A percentile compares a stretch with the other conserved stretches of the same genome.
Evolutionary conservation across 35 echinoderm and acorn worm species (phyloP).

Genomic region (Heliocidaris erythrogramma): DNA sequence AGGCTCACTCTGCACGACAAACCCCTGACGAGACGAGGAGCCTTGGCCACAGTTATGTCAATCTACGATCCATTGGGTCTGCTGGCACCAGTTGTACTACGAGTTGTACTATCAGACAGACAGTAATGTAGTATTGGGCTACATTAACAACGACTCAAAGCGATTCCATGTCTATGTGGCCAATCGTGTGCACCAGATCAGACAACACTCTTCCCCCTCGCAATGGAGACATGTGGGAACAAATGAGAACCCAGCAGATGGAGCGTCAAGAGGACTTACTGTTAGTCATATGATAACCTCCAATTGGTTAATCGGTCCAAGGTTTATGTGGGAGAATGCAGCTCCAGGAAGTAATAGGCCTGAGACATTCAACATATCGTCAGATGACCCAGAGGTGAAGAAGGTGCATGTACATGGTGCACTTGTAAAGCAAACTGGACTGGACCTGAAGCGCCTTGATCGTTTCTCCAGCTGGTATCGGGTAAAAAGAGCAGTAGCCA

Average conservation of each 20-base stretch:
- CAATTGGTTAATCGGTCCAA: slow-evolving; percentile 47
- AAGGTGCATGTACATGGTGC: neutral
- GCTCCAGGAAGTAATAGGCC: neutral
- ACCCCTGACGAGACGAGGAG: slow-evolving; percentile 63
- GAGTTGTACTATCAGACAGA: slow-evolving; percentile 69
- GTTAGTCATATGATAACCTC: neutral
- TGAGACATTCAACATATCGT: neutral
- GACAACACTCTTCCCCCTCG: slow-evolving; percentile 15
- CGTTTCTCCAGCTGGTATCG: slow-evolving; percentile 50
- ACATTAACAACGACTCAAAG: slow-evolving; percentile 64
- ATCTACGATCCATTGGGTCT: slow-evolving; percentile 65
- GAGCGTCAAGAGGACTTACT: slow-evolving; percentile 48
- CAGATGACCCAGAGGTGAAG: slow-evolving; percentile 12
- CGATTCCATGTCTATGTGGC: slow-evolving; percentile 72
- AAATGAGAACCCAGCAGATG: slow-evolving; percentile 58
- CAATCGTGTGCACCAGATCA: slow-evolving; percentile 61
- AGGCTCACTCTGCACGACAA: slow-evolving; percentile 35
- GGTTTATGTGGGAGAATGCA: slow-evolving; percentile 34
- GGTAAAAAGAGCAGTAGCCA: slow-evolving; percentile 52
- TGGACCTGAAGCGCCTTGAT: slow-evolving; percentile 39
- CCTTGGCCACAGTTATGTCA: slow-evolving; percentile 62
- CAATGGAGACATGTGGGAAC: slow-evolving; percentile 67
- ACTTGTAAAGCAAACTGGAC: neutral
- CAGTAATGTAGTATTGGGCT: slow-evolving; percentile 72
- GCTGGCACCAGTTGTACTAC: neutral